phyloP scores from a whole-genome alignment of 2,888 invertebrate species.

The Monopis laevigella region DNA sequence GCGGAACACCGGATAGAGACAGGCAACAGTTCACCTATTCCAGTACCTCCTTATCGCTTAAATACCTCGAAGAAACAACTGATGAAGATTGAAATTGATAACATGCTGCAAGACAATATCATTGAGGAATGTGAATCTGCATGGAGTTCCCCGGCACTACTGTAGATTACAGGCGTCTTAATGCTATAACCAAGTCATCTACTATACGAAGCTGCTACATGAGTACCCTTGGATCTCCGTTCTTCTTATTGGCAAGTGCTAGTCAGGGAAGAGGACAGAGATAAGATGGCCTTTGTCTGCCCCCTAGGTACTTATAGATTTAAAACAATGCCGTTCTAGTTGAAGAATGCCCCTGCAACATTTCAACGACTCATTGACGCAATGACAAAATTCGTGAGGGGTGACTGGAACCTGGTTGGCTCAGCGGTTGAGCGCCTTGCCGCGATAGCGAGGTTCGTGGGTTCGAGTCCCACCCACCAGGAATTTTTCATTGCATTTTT shows the following conservation, averaged over 20 bases:
- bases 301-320: too few relatives aligned
- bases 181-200: constrained; percentile 15
- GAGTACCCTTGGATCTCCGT: constrained; percentile 29
- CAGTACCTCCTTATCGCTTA: constrained; percentile 27
- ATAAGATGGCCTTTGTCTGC: constrained; percentile 26
- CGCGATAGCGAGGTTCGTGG: too few relatives aligned
- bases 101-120: constrained; percentile 25
- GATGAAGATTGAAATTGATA: constrained; percentile 23
- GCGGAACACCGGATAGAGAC: constrained; percentile 25
- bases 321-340: too few relatives aligned
- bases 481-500: too few relatives aligned
- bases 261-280: constrained; percentile 19
- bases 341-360: too few relatives aligned
- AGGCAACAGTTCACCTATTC: constrained; percentile 24
- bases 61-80: constrained; percentile 22
- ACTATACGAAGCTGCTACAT: constrained; percentile 23
- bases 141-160: constrained; percentile 27
- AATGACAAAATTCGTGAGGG: too few relatives aligned
- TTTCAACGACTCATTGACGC: too few relatives aligned
- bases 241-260: constrained; percentile 32
- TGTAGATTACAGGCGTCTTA: constrained; percentile 26
- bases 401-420: too few relatives aligned
- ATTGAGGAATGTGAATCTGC: constrained; percentile 29
- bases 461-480: too few relatives aligned
- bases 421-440: too few relatives aligned